Percentiles rank a stretch among this genome's conserved stretches.
Evolutionary conservation across 2,797 vertebrate species (phyloP).

Genomic region (Taenioides sp.): DNA sequence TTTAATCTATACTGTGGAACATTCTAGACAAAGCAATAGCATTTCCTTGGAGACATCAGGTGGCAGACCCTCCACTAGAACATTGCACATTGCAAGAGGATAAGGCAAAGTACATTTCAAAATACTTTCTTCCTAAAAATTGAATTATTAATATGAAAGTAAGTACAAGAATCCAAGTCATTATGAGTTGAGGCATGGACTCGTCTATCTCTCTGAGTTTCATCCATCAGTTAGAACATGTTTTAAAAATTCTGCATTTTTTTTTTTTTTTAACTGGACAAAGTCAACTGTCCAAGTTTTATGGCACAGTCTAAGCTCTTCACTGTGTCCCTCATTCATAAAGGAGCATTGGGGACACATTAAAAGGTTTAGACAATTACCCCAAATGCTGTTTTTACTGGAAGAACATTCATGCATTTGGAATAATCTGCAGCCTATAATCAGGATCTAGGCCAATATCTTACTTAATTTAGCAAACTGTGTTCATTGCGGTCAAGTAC

Average conservation of each 20-base stretch:
- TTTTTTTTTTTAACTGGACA: too few relatives aligned
- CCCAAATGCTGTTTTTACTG: constrained; percentile 50
- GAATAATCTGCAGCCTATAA: constrained; percentile 35
- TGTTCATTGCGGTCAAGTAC: constrained; percentile 33
- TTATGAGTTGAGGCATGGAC: not conserved
- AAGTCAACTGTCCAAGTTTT: not conserved
- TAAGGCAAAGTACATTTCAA: not conserved
- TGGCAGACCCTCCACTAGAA: too few relatives aligned
- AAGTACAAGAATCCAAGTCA: not conserved
- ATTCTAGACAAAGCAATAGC: too few relatives aligned
- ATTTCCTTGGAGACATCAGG: too few relatives aligned
- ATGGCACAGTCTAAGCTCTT: constrained; percentile 11
- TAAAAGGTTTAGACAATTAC: constrained; percentile 42
- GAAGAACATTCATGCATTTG: constrained; percentile 47
- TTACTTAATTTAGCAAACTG: constrained; percentile 31
- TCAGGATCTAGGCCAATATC: constrained; percentile 36
- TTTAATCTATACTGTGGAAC: too few relatives aligned
- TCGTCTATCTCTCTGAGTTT: not conserved
- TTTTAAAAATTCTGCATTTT: not conserved
- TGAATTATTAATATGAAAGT: not conserved
- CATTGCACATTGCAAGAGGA: not conserved
- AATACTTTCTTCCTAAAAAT: not conserved
- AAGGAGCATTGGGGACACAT: constrained; percentile 33
- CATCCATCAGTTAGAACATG: not conserved
- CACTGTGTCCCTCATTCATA: constrained; percentile 17